Evolutionary conservation across 2,888 invertebrate genomes (phyloP), one percentile per base, ranked within the genome.

Genomic region (Aleiodes alternator): DNA sequence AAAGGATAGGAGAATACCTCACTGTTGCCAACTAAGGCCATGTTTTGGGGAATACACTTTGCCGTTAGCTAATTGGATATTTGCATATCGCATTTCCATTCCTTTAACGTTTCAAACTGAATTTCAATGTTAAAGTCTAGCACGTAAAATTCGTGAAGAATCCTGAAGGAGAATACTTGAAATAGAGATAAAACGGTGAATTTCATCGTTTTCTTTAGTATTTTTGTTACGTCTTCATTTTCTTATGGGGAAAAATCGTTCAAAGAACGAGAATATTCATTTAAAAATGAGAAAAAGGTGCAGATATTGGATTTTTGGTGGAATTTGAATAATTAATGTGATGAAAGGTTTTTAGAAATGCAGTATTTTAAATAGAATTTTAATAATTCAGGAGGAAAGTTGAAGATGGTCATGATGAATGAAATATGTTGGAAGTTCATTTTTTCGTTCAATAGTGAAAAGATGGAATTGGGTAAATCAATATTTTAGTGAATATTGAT

Each of bases 1-100:
- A 34, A 34, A 34, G 8, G 64, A 38, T 64, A 64, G 34, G 43
- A 64, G 9, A 23, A 23, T 23, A 23, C 2, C 64, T n/a, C n/a
- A n/a, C n/a, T n/a, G 48, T 64, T 64, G 64, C 64, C 64, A 64
- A 64, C 14, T 64, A 43, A 48, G 64, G 43, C 48, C 64, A 48
- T 64, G 64, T 64, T 64, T 64, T 43, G 64, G 43, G 23, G 2
- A 2, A 48, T 48, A 64, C 43, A 43, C 43, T 43, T 43, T 68
- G 70, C 43, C 56, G 38, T 75, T 50, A 68, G 56, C 53, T 75
- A 75, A 75, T 75, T 75, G 75, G 75, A 75, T 72, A 75, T 72
- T 72, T 75, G 71, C 75, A 75, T 68, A 68, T 75, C 66, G 57
- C 57, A 75, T 75, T 72, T 75, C 71, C 75, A 75, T 75, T 75